Evolutionary conservation across 2,888 invertebrate species (phyloP).

Genomic region (Tipula helvola): DNA sequence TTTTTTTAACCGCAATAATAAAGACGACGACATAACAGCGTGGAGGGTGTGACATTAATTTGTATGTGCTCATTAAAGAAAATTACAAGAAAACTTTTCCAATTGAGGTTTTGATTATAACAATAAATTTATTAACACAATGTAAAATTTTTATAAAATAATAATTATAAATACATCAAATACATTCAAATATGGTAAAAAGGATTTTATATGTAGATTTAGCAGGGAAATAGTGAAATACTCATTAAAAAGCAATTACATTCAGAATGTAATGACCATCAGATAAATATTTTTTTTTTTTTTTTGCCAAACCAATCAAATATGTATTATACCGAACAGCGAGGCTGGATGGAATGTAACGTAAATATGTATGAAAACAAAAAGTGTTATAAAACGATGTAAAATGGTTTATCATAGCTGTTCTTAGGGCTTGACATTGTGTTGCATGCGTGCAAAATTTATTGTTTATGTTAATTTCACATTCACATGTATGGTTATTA

Average conservation of each 20-base stretch:
- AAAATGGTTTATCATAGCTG: not conserved
- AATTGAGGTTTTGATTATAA: not conserved
- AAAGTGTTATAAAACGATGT: not conserved
- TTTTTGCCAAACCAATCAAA: not conserved
- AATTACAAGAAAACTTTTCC: not conserved
- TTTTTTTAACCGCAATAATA: not conserved
- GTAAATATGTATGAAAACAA: not conserved
- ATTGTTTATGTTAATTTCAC: too few species aligned
- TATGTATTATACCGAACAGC: not conserved
- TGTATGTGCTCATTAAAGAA: not conserved
- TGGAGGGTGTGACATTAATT: not conserved
- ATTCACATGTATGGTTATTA: too few species aligned
- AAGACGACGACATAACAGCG: not conserved
- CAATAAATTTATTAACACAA: not conserved
- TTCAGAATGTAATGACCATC: not conserved
- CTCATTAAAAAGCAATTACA: not conserved
- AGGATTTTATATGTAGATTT: not conserved
- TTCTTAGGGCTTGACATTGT: too few species aligned
- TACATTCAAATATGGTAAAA: not conserved
- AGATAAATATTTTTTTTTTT: not conserved
- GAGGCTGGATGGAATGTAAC: not conserved
- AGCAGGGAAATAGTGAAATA: not conserved
- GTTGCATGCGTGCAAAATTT: too few species aligned
- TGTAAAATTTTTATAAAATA: not conserved
- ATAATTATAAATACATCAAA: not conserved